A percentile compares a stretch with the other conserved stretches of the same genome.
Evolutionary conservation across 1,140 invertebrate species (phyloP).

Genomic region (Vanessa atalanta): DNA sequence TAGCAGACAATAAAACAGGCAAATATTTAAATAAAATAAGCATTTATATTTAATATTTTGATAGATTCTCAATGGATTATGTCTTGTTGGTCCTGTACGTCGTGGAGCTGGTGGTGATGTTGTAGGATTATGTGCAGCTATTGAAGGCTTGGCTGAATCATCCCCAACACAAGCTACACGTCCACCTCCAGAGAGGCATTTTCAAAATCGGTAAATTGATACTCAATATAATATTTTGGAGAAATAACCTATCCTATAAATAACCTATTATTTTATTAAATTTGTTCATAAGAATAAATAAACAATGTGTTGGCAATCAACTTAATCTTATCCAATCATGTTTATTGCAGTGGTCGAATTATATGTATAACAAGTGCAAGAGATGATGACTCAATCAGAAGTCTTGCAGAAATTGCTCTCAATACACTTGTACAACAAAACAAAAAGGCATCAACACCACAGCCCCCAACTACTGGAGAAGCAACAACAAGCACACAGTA

Average conservation of each 20-base stretch:
- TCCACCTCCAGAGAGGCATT: slow-evolving; percentile 81
- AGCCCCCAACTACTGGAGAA: slow-evolving; percentile 52
- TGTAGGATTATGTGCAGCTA: slow-evolving; percentile 92
- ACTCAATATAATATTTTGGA: no score
- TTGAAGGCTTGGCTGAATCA: slow-evolving; percentile 91
- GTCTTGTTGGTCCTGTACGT: slow-evolving; percentile 64
- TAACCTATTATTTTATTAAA: no score
- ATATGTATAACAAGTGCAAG: slow-evolving; percentile 94
- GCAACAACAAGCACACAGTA: slow-evolving; percentile 50
- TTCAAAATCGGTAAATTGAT: slow-evolving; percentile 78
- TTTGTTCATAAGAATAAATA: no score
- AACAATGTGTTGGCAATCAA: no score
- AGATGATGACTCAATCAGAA: slow-evolving; percentile 91
- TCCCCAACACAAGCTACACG: slow-evolving; percentile 82
- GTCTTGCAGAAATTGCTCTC: slow-evolving; percentile 91
- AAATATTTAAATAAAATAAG: no score
- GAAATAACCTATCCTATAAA: no score
- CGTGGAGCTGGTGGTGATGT: slow-evolving; percentile 83
- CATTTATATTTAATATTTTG: background rate
- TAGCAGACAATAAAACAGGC: no score
- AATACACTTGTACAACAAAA: slow-evolving; percentile 90
- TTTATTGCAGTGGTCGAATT: slow-evolving; percentile 87
- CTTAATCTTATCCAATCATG: background rate
- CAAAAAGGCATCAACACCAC: slow-evolving; percentile 81
- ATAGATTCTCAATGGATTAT: slow-evolving; percentile 66